phyloP scores from a whole-genome alignment of 64 coral and sea anemone genomes.

The Montipora cactus region DNA sequence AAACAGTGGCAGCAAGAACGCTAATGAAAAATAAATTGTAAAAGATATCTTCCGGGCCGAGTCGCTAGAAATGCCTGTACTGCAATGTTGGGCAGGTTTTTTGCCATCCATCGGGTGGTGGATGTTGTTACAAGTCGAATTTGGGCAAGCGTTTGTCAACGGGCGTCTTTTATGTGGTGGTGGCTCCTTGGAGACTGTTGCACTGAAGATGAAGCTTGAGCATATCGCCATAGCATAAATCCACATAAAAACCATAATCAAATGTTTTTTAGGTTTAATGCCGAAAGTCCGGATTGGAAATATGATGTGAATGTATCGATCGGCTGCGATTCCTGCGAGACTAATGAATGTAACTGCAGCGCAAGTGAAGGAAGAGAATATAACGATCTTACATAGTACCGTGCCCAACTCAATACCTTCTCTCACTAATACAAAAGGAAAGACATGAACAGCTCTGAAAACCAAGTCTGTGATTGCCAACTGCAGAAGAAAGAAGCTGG shows the following conservation, averaged over 20 bases:
- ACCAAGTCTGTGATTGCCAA: conserved; percentile 44
- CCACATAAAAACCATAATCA: conserved; percentile 33
- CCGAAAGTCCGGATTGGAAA: conserved; percentile 28
- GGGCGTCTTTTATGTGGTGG: background rate
- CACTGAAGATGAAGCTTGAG: conserved; percentile 18
- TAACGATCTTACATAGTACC: background rate
- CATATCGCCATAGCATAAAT: conserved; percentile 31
- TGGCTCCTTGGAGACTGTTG: background rate
- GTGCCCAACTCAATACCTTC: background rate
- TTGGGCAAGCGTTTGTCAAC: background rate
- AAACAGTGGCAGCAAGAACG: conserved; percentile 15
- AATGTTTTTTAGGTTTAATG: background rate
- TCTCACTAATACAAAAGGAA: background rate
- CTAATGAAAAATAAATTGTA: conserved; percentile 31
- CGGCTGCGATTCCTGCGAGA: conserved; percentile 44
- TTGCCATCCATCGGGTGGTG: background rate
- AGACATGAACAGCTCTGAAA: conserved; percentile 21
- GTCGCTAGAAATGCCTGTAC: background rate
- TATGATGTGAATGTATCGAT: conserved; percentile 60
- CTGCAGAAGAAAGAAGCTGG: conserved; percentile 19
- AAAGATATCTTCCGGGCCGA: conserved; percentile 18
- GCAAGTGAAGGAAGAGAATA: conserved; percentile 32
- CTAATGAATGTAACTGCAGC: conserved; percentile 43
- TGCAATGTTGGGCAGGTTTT: background rate
- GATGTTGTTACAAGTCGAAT: too few species aligned